Percentiles rank a stretch among this genome's conserved stretches.
Conservation (phyloP, 2,888 invertebrate species). For the Parnassius apollo region DNA sequence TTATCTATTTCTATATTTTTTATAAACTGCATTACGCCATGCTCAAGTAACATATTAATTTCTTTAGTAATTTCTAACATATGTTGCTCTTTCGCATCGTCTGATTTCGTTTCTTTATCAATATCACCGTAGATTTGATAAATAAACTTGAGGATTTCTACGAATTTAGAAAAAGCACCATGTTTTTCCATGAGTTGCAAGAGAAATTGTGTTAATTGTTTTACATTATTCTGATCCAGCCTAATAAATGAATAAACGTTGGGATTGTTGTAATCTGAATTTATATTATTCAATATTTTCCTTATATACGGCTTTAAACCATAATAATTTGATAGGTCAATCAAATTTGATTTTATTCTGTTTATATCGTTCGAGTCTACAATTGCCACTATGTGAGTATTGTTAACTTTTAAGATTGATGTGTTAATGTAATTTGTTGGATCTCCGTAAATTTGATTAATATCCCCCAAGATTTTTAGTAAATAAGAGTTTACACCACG, state of each 20-base stretch:
- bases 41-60: constrained; percentile 5
- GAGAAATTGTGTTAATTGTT: constrained; percentile 1
- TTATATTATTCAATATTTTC: constrained; percentile 7
- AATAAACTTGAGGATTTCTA: constrained; percentile 16
- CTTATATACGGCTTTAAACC: constrained; percentile 4
- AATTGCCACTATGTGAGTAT: constrained; percentile 3
- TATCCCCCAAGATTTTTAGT: constrained; percentile 3
- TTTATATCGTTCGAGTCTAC: constrained; percentile 10
- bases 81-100: not conserved
- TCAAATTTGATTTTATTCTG: constrained; percentile 12
- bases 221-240: constrained; percentile 10
- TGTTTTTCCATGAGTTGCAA: constrained; percentile 5
- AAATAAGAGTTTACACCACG: constrained; percentile 5
- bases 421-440: not conserved
- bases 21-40: constrained; percentile 1
- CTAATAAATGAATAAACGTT: constrained; percentile 9
- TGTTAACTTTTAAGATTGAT: constrained; percentile 1
- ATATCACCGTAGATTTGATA: constrained; percentile 6
- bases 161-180: constrained; percentile 6
- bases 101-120: not conserved
- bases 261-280: not conserved
- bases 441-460: not conserved
- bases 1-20: constrained; percentile 6
- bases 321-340: constrained; percentile 4
- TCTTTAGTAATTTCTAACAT: constrained; percentile 12